Conservation (phyloP, 2,797 vertebrate genomes). For the Cynodonichthys magdalenae region DNA sequence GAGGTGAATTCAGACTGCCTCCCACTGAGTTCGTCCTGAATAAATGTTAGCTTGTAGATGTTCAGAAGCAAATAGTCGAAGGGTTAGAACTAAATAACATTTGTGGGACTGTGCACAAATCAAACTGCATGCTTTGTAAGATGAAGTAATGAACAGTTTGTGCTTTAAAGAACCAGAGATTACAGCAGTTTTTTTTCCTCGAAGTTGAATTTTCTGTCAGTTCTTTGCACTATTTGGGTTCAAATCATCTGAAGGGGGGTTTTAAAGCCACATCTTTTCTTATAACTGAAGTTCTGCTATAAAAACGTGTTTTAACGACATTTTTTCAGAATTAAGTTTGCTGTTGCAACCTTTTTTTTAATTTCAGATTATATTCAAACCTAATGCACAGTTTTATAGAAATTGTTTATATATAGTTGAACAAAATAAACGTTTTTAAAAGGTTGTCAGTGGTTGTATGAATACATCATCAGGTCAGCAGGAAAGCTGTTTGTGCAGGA, state of each 20-base stretch:
- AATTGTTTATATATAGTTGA: conserved; percentile 61
- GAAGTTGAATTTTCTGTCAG: neutral
- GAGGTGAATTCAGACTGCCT: conserved; percentile 11
- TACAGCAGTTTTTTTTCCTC: neutral
- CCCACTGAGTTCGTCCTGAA: conserved; percentile 11
- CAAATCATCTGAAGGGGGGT: conserved; percentile 21
- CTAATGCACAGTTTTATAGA: conserved; percentile 49
- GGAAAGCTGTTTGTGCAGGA: neutral
- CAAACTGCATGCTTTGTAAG: conserved; percentile 9
- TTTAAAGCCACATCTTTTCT: conserved; percentile 44
- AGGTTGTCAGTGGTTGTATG: conserved; percentile 18
- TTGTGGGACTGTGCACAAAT: conserved; percentile 70
- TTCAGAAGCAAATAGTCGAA: conserved; percentile 29
- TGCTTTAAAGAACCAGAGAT: conserved; percentile 1
- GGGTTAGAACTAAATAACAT: conserved; percentile 23
- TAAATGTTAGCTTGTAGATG: conserved; percentile 14
- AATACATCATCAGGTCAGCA: neutral
- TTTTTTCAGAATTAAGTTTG: conserved; percentile 63
- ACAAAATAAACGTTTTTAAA: conserved; percentile 67
- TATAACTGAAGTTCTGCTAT: conserved; percentile 38
- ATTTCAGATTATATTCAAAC: conserved; percentile 63
- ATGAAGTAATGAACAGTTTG: conserved; percentile 11
- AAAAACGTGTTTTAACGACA: conserved; percentile 33
- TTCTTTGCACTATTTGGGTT: conserved; percentile 11
- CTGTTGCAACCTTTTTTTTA: conserved; percentile 39